Base-by-base conservation (phyloP, 2,888 invertebrate genomes). In the Drosophila emarginata region DNA sequence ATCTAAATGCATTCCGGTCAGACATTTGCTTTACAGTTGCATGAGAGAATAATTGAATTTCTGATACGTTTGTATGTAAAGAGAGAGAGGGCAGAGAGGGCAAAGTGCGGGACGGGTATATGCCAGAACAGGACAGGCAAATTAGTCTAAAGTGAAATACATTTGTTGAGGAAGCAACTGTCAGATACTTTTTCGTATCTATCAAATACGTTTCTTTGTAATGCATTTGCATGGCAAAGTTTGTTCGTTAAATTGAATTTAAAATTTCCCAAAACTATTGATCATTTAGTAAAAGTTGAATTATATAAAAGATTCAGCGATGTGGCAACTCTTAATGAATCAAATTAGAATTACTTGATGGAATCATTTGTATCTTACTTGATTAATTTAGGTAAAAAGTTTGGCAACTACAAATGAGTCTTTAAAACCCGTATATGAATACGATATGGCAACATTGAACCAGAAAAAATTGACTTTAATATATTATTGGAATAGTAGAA, bases 1-100 rank as follows among this genome's bases (percentile, higher is more conserved):
- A 52, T 12, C 54, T 37, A 57, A 57, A 37, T 57, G 57, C 57
- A 57, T 39, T 57, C 14, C 52, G 4, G n/a, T 52, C 26, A 26
- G 52, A 28, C 23, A 26, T 52, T 52, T 26, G 23, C 11, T 7
- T 23, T 28, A 26, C n/a, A 52, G 26, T 26, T 26, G 52, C 52
- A 52, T 52, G 52, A 28, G 28, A 14, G 26, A 52, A 26, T 52
- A 26, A 52, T 52, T 52, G 14, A 52, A 52, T 52, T 26, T 26
- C 26, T 52, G 26, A 7, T 14, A 28, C n/a, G 14, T 21, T 9
- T 18, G 18, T 37, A n/a, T 23, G 4, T 23, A 4, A 4, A 6
- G 28, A 5, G 28, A 6, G 28, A 0, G 0, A 28, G n/a, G 6
- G 28, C 28, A 6, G 9, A 32, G 32, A 4, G 32, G 7, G 32